Conservation (phyloP, 2,113 vertebrate genomes). For the Platysteira castanea region DNA sequence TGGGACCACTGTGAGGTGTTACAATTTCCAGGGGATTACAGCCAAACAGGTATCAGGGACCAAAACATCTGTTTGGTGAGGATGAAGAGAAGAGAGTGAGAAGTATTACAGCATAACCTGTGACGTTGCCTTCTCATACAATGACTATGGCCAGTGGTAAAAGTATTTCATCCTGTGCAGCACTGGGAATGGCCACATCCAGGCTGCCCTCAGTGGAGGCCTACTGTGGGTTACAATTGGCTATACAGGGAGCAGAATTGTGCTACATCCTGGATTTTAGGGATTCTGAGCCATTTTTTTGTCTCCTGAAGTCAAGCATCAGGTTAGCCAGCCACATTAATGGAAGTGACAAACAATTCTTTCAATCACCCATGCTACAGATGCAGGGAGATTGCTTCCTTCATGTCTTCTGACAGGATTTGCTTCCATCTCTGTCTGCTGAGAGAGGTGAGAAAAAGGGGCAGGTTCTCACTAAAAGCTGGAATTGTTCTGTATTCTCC, state of each 20-base stretch:
- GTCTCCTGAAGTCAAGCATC: neutral
- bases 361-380: neutral
- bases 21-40: neutral
- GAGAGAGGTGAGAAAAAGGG: neutral
- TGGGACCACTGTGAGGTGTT: neutral
- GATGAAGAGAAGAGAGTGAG: neutral
- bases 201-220: neutral
- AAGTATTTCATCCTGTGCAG: accelerated
- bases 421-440: neutral
- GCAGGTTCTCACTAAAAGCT: neutral
- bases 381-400: accelerated
- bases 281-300: neutral
- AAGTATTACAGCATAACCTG: neutral
- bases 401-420: neutral
- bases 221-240: neutral
- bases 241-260: neutral
- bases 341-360: neutral
- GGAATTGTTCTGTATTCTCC: neutral
- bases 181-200: neutral
- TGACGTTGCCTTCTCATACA: accelerated
- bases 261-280: neutral
- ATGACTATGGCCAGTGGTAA: neutral
- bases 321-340: neutral
- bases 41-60: neutral
- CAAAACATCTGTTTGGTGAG: neutral